Base-by-base conservation (phyloP, 2,888 invertebrate species). In the Cheilosia urbana region DNA sequence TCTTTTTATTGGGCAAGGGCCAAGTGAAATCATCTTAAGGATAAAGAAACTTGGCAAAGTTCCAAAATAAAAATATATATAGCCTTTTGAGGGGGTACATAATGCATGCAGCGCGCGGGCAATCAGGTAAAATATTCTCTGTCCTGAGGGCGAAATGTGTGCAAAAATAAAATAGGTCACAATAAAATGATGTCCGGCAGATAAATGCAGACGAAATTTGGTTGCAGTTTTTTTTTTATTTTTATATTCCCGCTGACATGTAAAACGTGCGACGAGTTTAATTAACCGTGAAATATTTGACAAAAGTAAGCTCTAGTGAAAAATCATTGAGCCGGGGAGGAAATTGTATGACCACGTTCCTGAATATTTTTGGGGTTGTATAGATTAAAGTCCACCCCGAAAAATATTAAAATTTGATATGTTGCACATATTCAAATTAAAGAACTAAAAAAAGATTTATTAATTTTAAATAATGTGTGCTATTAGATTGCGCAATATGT, bases 231-330 rank as follows among this genome's bases (percentile, higher is more conserved):
- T 5, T 27, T 27, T 27, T 27, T 27, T 0, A 6, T 11, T 77
- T 72, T 34, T 65, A 42, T 9, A 53, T 51, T 66, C 71, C 53
- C 47, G 55, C 47, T 66, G 72, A 82, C 76, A 53, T 58, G 63
- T 60, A 65, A 82, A 72, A 76, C 71, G 77, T 82, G 77, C 53
- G 66, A 65, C 51, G 60, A 69, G 76, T 77, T 71, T 77, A 82
- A 77, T 82, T 72, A 82, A 60, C 37, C 37, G 37, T 1, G 0
- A 13, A 37, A 13, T 37, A 37, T 37, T 13, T 37, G 66, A 60
- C 58, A 30, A 60, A 27, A 53, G 55, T 45, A 55, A 55, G 21
- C 75, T 66, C 1, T 2, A 2, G 11, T 34, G 4, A 13, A 4
- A 13, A 13, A 11, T 37, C 45, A 37, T 40, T 40, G n/a, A 45